Evolutionary conservation across 1,140 invertebrate species (phyloP), one percentile per base, ranked within the genome.

Genomic region (Eciton burchellii): DNA sequence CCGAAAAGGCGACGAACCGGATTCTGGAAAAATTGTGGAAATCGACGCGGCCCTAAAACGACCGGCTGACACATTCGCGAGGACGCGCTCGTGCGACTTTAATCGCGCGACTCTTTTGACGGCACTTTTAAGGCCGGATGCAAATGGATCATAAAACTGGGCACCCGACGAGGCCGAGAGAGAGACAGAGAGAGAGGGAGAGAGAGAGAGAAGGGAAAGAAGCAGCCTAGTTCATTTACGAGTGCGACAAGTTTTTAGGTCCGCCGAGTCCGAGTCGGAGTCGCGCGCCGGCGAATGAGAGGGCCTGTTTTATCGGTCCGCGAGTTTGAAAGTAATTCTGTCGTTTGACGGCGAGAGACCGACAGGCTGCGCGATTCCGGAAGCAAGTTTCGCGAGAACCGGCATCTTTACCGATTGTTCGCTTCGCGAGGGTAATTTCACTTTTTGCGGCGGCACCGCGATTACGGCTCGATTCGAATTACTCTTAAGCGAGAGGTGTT

Each of bases 71-170:
- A 77, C 54, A 66, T 56, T 54, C 62, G 21, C 63, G 35, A 76
- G 83, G 85, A 85, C 81, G 88, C 87, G 89, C 84, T 86, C 90
- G 54, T 88, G 89, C 88, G n/a, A n/a, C 88, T 92, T 93, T 93
- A 93, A 93, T 93, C 91, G 90, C 90, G 85, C 88, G 88, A 91
- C 89, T 92, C 89, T 79, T 77, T 77, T 68, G 49, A 88, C 56
- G 88, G 73, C 83, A 91, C 90, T 92, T 89, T 92, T 91, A 93
- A 92, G 91, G 91, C 89, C 90, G 89, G 88, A 92, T 92, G 92
- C 91, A 92, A 92, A 93, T 93, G 92, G 91, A 90, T 89, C 90
- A 89, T 93, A 93, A 93, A 93, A 92, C 89, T 81, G 76, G 88
- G 87, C 85, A 86, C 60, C 62, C 73, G n/a, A 16, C 56, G 21